Evolutionary conservation across 2,797 vertebrate genomes (phyloP).

Genomic region (Lophius americanus): DNA sequence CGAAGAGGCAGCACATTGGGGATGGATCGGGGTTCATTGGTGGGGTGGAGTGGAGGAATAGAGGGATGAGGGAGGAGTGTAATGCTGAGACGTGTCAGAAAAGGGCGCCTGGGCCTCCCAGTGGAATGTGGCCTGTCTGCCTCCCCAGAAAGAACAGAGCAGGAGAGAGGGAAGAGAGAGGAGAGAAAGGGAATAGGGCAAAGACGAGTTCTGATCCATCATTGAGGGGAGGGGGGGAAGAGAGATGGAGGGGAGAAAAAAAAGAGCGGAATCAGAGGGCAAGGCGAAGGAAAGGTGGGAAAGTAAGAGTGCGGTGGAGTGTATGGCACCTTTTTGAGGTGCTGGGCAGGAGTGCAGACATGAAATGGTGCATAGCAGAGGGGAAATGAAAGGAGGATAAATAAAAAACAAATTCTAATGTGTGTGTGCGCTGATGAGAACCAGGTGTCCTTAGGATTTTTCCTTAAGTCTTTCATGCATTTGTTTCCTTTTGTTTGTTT

Average conservation of each 20-base stretch:
- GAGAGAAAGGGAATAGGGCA: slow-evolving; percentile 62
- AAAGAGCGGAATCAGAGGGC: slow-evolving; percentile 43
- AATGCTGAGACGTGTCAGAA: slow-evolving; percentile 85
- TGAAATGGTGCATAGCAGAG: slow-evolving; percentile 78
- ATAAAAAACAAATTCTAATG: slow-evolving; percentile 70
- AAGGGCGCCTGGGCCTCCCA: slow-evolving; percentile 86
- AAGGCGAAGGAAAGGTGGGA: slow-evolving; percentile 52
- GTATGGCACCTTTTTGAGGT: slow-evolving; percentile 67
- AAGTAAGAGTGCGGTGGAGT: slow-evolving; percentile 65
- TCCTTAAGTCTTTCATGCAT: slow-evolving; percentile 49
- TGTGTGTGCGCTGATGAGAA: slow-evolving; percentile 72
- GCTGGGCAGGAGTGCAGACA: slow-evolving; percentile 67
- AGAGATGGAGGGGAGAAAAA: slow-evolving; percentile 29
- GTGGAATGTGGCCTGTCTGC: slow-evolving; percentile 87
- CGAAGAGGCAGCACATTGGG: slow-evolving; percentile 41
- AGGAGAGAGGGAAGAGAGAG: slow-evolving; percentile 63
- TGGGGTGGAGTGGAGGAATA: slow-evolving; percentile 62
- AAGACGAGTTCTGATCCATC: slow-evolving; percentile 71
- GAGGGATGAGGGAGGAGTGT: slow-evolving; percentile 81
- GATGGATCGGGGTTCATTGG: slow-evolving; percentile 40
- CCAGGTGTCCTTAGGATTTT: slow-evolving; percentile 75
- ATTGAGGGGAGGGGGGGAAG: slow-evolving; percentile 30
- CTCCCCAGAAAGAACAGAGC: slow-evolving; percentile 79
- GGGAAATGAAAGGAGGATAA: slow-evolving; percentile 76
- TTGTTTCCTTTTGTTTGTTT: slow-evolving; percentile 12